phyloP scores from a whole-genome alignment of 1,140 invertebrate species.

The Radopholus similis region DNA sequence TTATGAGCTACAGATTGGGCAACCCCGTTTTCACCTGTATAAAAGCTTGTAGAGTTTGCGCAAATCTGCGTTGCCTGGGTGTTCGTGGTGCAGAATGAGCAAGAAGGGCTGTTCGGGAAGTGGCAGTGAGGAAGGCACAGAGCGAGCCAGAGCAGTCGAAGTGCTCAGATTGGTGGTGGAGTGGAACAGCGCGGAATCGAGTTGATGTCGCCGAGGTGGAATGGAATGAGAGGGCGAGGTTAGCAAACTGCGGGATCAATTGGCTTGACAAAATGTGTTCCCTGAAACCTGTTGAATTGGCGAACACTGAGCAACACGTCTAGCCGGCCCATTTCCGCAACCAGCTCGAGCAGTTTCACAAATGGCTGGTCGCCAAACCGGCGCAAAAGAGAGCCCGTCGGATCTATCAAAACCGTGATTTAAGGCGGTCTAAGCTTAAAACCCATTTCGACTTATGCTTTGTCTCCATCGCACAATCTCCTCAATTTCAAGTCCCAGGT shows the following conservation, averaged over 20 bases:
- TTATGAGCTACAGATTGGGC: too few species aligned
- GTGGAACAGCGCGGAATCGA: not conserved
- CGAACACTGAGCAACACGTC: constrained; percentile 18
- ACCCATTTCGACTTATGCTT: not conserved
- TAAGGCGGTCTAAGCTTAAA: not conserved
- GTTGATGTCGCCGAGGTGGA: too few species aligned
- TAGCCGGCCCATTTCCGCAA: constrained; percentile 12
- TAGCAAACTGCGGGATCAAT: not conserved
- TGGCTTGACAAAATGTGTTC: constrained; percentile 8
- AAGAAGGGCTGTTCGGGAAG: not conserved
- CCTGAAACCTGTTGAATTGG: not conserved
- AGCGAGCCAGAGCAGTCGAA: not conserved
- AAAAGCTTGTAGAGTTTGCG: constrained; percentile 4
- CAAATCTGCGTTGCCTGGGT: not conserved
- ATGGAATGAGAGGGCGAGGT: too few species aligned
- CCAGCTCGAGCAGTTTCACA: not conserved
- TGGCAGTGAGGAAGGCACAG: not conserved
- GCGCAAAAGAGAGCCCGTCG: constrained; percentile 4
- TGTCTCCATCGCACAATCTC: constrained; percentile 6
- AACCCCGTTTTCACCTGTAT: too few species aligned
- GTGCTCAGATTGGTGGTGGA: not conserved
- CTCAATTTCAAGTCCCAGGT: constrained; percentile 19
- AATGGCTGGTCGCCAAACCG: constrained; percentile 11
- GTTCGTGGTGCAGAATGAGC: constrained; percentile 15
- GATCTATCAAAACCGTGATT: not conserved